These are phyloP conservation scores for Microcaecilia unicolor DNA, from an alignment of 2,797 vertebrate genomes.

Conservation along the genomic window DNA sequence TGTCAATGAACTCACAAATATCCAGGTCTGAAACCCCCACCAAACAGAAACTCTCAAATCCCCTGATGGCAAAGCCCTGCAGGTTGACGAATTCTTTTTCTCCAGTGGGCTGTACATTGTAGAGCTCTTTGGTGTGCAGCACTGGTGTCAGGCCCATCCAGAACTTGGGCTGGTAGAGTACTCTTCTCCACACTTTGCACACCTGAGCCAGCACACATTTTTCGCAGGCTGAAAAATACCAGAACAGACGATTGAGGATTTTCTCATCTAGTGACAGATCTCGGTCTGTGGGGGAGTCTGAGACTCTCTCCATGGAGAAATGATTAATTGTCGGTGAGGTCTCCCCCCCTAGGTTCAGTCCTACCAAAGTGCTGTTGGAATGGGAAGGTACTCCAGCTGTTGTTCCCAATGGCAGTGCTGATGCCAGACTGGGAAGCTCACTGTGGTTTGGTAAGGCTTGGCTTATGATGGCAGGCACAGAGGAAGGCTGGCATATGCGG, in stretches of 20 bases:
- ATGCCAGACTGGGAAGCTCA: constrained; percentile 69
- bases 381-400: constrained; percentile 56
- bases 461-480: constrained; percentile 78
- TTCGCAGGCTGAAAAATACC: constrained; percentile 93
- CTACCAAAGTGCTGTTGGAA: constrained; percentile 35
- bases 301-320: constrained; percentile 55
- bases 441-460: constrained; percentile 73
- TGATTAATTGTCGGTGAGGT: constrained; percentile 48
- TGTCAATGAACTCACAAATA: constrained; percentile 98
- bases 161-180: constrained; percentile 94
- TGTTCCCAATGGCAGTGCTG: constrained; percentile 64
- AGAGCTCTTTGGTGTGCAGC: constrained; percentile 95
- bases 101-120: constrained; percentile 73
- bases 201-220: constrained; percentile 92
- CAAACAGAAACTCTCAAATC: constrained; percentile 94
- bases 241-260: constrained; percentile 88
- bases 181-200: constrained; percentile 90
- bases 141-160: constrained; percentile 92
- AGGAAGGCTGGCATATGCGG: constrained; percentile 89
- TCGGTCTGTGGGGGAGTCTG: constrained; percentile 57
- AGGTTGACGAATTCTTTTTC: constrained; percentile 97
- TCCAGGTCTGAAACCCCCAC: constrained; percentile 96
- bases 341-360: constrained; percentile 37
- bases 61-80: constrained; percentile 86
- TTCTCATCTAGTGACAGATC: constrained; percentile 90